These are phyloP conservation scores for human DNA, from an alignment of 2,113 vertebrate genomes.

Conservation along the genomic window GRCh38 chr14:45556501-45557000, in stretches of 20 bases:
- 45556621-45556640: background rate
- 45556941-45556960: background rate
- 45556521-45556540: background rate
- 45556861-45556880: background rate
- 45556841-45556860: background rate
- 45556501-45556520: constrained; percentile 26
- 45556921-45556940: background rate
- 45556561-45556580: background rate
- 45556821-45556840: background rate
- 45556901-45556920: background rate
- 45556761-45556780: background rate
- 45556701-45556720: background rate
- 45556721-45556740: background rate
- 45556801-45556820: constrained; percentile 4
- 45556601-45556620: background rate
- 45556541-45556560: constrained; percentile 56
- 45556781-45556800: background rate
- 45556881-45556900: background rate
- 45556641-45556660: background rate
- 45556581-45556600: background rate
- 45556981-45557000: background rate
- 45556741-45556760: background rate
- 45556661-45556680: background rate
- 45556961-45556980: background rate
- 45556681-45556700: background rate